Evolutionary conservation across 2,888 invertebrate species (phyloP), one percentile per base, ranked within the genome.

Genomic region (Sisyra nigra): DNA sequence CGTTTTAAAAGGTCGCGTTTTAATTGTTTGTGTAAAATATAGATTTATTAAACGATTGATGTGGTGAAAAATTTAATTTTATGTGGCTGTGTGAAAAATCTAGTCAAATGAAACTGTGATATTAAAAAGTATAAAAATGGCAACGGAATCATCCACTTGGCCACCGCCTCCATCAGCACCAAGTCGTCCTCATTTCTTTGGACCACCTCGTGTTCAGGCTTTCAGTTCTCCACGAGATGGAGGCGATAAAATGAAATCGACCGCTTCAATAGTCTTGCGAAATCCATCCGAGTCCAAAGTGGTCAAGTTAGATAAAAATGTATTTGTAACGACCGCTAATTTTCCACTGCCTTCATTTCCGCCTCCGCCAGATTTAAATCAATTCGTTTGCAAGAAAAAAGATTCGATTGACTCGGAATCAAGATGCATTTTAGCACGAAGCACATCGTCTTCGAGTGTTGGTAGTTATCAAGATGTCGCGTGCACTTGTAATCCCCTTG

Each of bases 61-160:
- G 7, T 24, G 3, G 24, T 24, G 24, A 24, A 24, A 24, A 3
- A 5, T 24, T 3, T 24, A 24, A 24, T 5, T 5, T 7, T 24
- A 3, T 5, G 24, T 24, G 24, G 24, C 24, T 24, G 24, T 24
- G 24, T 7, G 3, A 24, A n/a, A 14, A 11, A 17, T 38, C 19
- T 38, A 18, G 19, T 38, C 17, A 18, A 17, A 18, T 10, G 17
- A 38, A 38, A 17, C 17, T 38, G 38, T 38, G 38, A 15, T 38
- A 17, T 17, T 9, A 34, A 9, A 14, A 11, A 34, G 8, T 24
- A 30, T 13, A 19, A 40, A 14, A 30, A 40, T 40, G 40, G 19
- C 41, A 19, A 15, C 41, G 13, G 41, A 41, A 35, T 39, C 39
- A 39, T 24, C 37, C 17, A 35, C 24, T 15, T 41, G 41, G 41